Evolutionary conservation across 2,888 invertebrate species (phyloP), one percentile per base, ranked within the genome.

Genomic region (Diaperis boleti): DNA sequence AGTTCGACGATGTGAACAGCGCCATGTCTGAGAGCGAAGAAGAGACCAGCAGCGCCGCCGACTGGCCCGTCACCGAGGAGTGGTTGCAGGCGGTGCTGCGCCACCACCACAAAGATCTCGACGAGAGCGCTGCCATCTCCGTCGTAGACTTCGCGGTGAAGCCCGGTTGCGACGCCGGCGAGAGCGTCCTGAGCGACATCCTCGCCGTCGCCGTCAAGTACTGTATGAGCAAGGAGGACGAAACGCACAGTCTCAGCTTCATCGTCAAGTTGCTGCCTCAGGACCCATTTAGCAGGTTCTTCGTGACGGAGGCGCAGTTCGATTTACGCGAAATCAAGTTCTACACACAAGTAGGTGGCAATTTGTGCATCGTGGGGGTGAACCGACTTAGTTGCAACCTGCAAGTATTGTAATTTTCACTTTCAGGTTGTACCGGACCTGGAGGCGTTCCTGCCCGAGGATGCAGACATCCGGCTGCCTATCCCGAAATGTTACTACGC

Each of bases 221-320:
- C 73, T 84, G 85, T 70, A 74, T 82, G 37, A 79, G 73, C 20
- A 70, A 76, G 11, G 64, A 69, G 41, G 72, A 72, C 15, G 69
- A 69, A 14, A 65, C 74, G 20, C 75, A 77, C 67, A 74, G 71
- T 57, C 77, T 85, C 26, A 82, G 81, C 81, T 79, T 92, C 49
- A 88, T 92, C 68, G 88, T 92, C 64, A 92, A 92, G 78, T 83
- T 92, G 45, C 85, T 92, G 18, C 92, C 92, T 0, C 86, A 89
- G 70, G 92, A 92, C 78, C 91, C 92, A 0, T 92, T 92, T 79
- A 91, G 90, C 64, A 83, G 92, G 54, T 88, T 89, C 69, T 92
- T 92, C 79, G 92, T 92, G 62, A 91, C 91, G 15, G 92, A 92
- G 78, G 91, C 92, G 1, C 92, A 92, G 78, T 92, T 92, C 77